Percentiles rank a stretch among this genome's conserved stretches.
These are phyloP conservation scores for Rhinichthys klamathensis DNA, from an alignment of 2,113 vertebrate genomes.

Conservation along the genomic window DNA sequence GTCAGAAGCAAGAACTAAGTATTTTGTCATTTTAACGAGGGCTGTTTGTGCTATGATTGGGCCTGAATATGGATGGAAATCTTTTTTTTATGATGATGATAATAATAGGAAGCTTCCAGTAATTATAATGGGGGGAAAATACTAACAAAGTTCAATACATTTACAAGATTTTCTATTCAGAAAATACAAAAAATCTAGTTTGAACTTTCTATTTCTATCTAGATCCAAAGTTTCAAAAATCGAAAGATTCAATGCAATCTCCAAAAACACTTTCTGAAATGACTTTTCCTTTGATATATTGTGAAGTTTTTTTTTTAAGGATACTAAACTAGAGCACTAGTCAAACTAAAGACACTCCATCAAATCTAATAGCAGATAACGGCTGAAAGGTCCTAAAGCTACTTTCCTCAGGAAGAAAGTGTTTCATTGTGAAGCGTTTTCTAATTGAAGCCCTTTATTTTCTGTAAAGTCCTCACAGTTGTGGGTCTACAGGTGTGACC, in stretches of 20 bases:
- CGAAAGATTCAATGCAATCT: not conserved
- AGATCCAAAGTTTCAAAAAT: not conserved
- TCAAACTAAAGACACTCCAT: constrained; percentile 30
- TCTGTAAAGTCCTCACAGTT: not conserved
- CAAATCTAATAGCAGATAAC: not conserved
- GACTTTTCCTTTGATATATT: not conserved
- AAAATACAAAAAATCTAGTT: not conserved
- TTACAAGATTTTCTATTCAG: not conserved
- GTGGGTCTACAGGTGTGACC: constrained; percentile 7
- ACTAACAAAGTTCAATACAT: not conserved
- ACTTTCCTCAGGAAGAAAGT: not conserved
- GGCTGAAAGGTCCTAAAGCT: not conserved
- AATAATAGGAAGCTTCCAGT: too few species aligned
- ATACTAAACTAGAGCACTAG: not conserved
- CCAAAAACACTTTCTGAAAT: not conserved
- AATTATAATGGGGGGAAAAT: too few species aligned
- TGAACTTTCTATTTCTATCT: not conserved
- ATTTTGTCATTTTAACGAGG: too few species aligned
- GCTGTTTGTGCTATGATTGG: too few species aligned
- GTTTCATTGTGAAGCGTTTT: not conserved
- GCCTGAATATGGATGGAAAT: too few species aligned
- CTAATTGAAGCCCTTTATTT: not conserved
- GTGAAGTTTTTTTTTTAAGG: not conserved
- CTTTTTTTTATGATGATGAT: too few species aligned
- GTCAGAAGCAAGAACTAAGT: too few species aligned